phyloP scores from a whole-genome alignment of 2,797 vertebrate species.

The Brotogeris chrysoptera region DNA sequence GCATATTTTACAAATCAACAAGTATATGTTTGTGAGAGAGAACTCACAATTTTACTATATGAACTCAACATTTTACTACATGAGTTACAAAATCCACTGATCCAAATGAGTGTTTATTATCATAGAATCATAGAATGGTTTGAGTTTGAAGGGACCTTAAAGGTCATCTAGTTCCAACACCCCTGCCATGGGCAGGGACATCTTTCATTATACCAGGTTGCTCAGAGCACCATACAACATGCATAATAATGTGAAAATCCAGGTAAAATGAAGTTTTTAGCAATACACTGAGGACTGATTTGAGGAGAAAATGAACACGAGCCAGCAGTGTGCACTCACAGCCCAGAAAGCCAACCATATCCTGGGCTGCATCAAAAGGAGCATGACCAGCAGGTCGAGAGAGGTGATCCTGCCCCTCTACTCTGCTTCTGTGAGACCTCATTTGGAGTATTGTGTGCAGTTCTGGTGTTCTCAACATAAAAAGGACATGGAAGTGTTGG shows the following conservation, averaged over 20 bases:
- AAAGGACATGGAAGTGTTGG: too few species aligned
- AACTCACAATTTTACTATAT: not conserved
- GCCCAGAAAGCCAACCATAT: too few species aligned
- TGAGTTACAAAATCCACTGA: not conserved
- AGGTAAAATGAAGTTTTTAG: not conserved
- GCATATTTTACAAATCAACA: slow-evolving; percentile 52
- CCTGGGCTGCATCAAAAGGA: too few species aligned
- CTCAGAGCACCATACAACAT: not conserved
- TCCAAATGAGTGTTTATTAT: not conserved
- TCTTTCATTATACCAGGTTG: not conserved
- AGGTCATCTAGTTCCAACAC: not conserved
- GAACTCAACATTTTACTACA: not conserved
- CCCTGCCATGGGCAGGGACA: not conserved
- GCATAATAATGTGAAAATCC: not conserved
- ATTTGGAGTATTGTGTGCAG: too few species aligned
- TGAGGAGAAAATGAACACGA: too few species aligned
- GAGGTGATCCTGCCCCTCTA: too few species aligned
- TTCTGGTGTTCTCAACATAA: too few species aligned
- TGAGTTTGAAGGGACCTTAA: not conserved
- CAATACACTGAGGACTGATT: not conserved
- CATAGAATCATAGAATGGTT: not conserved
- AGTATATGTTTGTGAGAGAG: not conserved
- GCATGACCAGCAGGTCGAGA: too few species aligned
- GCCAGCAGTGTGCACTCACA: too few species aligned
- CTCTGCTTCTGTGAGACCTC: too few species aligned